These are phyloP conservation scores for Oligia strigilis DNA, from an alignment of 2,888 invertebrate genomes.

Conservation along the genomic window DNA sequence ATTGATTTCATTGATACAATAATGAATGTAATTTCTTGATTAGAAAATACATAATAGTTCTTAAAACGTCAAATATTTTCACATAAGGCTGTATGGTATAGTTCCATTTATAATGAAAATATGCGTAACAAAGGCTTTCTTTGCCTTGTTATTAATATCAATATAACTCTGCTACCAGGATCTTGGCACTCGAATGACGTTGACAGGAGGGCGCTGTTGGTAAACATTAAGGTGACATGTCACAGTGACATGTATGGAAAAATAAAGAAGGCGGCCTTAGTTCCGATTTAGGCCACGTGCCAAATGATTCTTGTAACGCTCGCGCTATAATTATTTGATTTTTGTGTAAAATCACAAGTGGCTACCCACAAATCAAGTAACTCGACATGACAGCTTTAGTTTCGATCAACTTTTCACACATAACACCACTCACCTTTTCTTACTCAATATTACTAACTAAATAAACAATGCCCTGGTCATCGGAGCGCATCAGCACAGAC, in stretches of 20 bases:
- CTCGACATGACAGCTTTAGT: neutral
- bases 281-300: neutral
- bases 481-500: conserved; percentile 16
- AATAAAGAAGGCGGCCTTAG: neutral
- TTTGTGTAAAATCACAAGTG: neutral
- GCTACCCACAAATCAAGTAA: conserved; percentile 10
- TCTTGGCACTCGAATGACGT: neutral
- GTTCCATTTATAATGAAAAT: neutral
- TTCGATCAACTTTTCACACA: conserved; percentile 1
- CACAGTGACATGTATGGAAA: neutral
- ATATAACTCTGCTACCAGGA: neutral
- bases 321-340: neutral
- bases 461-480: conserved; percentile 52
- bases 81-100: no score
- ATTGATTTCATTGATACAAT: no score
- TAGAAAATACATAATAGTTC: no score
- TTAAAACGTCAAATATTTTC: neutral
- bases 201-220: neutral
- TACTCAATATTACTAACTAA: conserved; percentile 42
- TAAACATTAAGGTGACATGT: neutral
- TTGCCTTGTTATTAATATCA: neutral
- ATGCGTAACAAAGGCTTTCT: neutral
- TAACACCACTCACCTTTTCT: neutral
- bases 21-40: no score
- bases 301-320: neutral